Percentiles rank a stretch among this genome's conserved stretches.
Evolutionary conservation across 2,113 vertebrate species (phyloP).

Genomic region (Todiramphus saurophagus): DNA sequence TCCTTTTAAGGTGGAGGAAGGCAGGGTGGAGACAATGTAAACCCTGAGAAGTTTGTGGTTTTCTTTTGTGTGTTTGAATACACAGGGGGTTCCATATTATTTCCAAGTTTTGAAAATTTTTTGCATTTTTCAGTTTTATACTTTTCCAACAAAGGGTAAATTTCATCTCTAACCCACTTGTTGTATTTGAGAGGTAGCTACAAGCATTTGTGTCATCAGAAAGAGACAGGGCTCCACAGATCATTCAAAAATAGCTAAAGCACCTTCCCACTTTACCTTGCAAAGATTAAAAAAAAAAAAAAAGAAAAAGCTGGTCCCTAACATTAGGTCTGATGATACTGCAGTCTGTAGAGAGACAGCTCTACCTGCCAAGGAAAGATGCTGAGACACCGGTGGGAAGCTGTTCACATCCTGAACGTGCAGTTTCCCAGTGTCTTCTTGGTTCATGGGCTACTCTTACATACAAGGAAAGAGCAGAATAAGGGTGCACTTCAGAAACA

Average conservation of each 20-base stretch:
- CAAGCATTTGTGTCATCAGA: background rate
- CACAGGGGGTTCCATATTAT: fast-evolving
- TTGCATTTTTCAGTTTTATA: background rate
- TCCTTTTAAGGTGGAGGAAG: background rate
- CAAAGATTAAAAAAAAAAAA: background rate
- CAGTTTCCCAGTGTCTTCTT: background rate
- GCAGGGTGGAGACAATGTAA: background rate
- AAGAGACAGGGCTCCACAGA: background rate
- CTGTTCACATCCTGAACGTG: background rate
- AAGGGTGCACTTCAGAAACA: background rate
- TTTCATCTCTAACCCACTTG: background rate
- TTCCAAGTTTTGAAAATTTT: background rate
- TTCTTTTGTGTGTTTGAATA: background rate
- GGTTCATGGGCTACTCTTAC: background rate
- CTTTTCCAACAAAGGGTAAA: background rate
- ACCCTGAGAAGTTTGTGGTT: background rate
- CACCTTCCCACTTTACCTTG: background rate
- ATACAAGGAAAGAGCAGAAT: background rate
- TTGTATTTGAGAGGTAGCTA: background rate
- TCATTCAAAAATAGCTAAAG: background rate
- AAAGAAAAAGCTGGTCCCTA: background rate
- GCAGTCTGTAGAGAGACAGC: background rate
- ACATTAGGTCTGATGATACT: background rate
- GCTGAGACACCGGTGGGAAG: background rate
- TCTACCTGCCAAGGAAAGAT: background rate